phyloP scores from a whole-genome alignment of 2,113 vertebrate genomes.

The Crocuta crocuta region DNA sequence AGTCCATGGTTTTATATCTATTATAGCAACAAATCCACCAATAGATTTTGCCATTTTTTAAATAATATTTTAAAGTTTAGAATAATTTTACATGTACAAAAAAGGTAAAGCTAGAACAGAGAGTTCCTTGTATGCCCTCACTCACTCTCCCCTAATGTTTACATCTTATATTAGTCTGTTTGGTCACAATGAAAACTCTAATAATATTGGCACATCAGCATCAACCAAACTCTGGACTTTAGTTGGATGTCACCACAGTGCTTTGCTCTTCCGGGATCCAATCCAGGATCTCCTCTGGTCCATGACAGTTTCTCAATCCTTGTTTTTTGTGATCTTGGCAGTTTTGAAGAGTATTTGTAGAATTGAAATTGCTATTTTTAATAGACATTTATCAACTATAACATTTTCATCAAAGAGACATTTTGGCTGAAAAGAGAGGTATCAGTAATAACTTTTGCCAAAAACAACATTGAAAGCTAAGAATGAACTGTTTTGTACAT shows the following conservation, averaged over 20 bases:
- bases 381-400: background rate
- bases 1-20: background rate
- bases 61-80: background rate
- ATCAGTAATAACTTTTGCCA: background rate
- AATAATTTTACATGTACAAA: background rate
- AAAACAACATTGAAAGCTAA: background rate
- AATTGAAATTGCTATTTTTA: background rate
- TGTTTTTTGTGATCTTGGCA: background rate
- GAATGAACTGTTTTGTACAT: background rate
- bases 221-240: background rate
- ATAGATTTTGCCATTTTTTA: background rate
- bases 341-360: background rate
- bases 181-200: background rate
- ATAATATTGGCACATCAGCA: accelerated
- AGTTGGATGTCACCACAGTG: background rate
- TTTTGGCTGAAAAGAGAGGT: background rate
- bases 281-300: background rate
- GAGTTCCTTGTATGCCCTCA: background rate
- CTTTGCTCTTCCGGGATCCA: background rate
- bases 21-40: background rate
- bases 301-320: background rate
- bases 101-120: background rate
- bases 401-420: slow-evolving; percentile 2
- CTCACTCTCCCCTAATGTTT: background rate
- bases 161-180: background rate